Evolutionary conservation across 2,888 invertebrate species (phyloP).

Genomic region (Calliphora vomitoria): DNA sequence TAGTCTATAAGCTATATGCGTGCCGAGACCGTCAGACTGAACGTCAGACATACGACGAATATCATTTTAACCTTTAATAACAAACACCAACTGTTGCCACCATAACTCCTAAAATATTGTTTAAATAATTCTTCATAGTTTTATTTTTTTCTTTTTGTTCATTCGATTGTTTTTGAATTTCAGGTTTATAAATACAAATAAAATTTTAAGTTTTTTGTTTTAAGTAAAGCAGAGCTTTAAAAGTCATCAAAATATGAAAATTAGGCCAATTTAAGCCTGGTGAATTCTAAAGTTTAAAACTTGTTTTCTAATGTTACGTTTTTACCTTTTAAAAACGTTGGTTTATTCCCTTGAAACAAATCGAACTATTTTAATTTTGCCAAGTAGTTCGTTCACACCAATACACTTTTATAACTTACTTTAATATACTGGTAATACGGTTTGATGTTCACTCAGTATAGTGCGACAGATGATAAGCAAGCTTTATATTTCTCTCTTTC

Average conservation of each 20-base stretch:
- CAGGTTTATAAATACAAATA: conserved; percentile 31
- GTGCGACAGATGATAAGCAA: too few species aligned
- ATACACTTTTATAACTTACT: too few species aligned
- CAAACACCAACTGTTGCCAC: conserved; percentile 56
- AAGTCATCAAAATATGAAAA: neutral
- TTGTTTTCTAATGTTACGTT: too few species aligned
- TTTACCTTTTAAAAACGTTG: too few species aligned
- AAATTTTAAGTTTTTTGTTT: neutral
- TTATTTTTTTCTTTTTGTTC: conserved; percentile 5
- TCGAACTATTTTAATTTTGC: too few species aligned
- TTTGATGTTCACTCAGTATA: too few species aligned
- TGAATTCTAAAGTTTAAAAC: neutral
- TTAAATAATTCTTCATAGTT: conserved; percentile 59
- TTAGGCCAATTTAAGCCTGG: too few species aligned
- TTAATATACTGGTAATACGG: too few species aligned
- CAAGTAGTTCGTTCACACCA: too few species aligned
- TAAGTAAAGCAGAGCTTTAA: conserved; percentile 21
- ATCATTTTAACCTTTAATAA: conserved; percentile 53
- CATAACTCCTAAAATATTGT: conserved; percentile 48
- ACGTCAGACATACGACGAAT: conserved; percentile 15
- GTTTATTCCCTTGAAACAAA: too few species aligned
- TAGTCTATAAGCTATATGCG: conserved; percentile 32
- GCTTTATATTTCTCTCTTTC: too few species aligned
- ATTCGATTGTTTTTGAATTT: conserved; percentile 52
- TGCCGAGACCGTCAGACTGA: conserved; percentile 9